A percentile compares a stretch with the other conserved stretches of the same genome.
These are phyloP conservation scores for Raja brachyura DNA, from an alignment of 2,113 vertebrate species.

Conservation along the genomic window DNA sequence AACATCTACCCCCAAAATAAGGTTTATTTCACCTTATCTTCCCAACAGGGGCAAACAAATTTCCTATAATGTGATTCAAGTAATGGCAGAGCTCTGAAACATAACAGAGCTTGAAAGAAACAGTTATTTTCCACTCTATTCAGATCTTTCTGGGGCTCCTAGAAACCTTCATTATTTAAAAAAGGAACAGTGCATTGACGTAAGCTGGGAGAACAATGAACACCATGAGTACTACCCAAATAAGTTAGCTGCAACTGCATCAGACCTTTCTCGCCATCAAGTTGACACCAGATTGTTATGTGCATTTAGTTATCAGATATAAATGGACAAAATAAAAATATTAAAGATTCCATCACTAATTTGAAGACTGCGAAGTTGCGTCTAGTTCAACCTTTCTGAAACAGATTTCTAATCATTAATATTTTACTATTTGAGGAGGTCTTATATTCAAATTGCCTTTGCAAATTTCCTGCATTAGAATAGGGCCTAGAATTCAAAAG, in stretches of 20 bases:
- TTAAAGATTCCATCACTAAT: too few species aligned
- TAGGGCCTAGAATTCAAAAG: too few species aligned
- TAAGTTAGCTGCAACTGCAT: background rate
- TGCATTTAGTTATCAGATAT: background rate
- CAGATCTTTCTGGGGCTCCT: background rate
- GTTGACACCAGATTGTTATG: background rate
- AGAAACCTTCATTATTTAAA: background rate
- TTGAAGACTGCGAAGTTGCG: too few species aligned
- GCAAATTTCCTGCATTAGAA: too few species aligned
- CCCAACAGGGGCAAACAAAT: background rate
- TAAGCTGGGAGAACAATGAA: background rate
- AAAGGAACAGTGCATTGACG: background rate
- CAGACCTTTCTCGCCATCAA: background rate
- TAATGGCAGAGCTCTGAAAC: background rate
- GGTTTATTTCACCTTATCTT: background rate
- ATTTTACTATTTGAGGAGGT: too few species aligned
- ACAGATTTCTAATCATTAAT: too few species aligned
- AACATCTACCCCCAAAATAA: background rate
- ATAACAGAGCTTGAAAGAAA: background rate
- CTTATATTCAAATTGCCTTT: too few species aligned
- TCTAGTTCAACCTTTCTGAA: too few species aligned
- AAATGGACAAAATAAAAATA: background rate
- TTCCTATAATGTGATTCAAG: background rate
- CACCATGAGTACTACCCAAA: background rate
- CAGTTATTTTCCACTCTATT: background rate